These are phyloP conservation scores for Tragelaphus buxtoni DNA, from an alignment of 2,113 vertebrate species.

Conservation along the genomic window DNA sequence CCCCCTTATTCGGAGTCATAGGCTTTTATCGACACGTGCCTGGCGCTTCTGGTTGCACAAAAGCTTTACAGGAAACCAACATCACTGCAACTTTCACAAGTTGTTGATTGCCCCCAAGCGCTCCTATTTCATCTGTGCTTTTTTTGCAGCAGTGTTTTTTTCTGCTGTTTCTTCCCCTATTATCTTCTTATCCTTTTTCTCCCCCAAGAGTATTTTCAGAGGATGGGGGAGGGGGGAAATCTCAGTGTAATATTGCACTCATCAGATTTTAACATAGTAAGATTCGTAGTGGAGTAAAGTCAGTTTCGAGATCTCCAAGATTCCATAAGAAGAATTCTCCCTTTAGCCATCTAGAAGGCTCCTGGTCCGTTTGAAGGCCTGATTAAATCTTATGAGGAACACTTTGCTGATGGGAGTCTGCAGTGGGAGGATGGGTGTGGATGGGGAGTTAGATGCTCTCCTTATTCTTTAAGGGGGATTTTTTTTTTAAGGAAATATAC, in stretches of 20 bases:
- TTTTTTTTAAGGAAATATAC: slow-evolving; percentile 58
- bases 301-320: background rate
- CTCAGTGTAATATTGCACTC: background rate
- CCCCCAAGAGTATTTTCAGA: background rate
- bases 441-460: background rate
- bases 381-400: background rate
- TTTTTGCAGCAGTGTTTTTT: background rate
- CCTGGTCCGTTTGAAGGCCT: background rate
- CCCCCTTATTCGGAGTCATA: background rate
- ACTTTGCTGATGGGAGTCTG: accelerated
- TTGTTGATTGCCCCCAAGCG: background rate
- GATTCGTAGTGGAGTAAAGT: background rate
- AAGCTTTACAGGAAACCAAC: background rate
- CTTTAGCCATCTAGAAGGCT: background rate
- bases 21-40: background rate
- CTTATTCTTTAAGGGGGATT: slow-evolving; percentile 41
- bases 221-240: background rate
- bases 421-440: background rate
- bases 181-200: background rate
- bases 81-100: background rate
- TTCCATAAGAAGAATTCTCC: background rate
- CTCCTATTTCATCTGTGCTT: background rate
- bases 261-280: background rate
- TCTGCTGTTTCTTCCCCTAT: background rate
- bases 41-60: background rate